These are phyloP conservation scores for Tachysurus fulvidraco DNA, from an alignment of 2,113 vertebrate species.

Conservation along the genomic window DNA sequence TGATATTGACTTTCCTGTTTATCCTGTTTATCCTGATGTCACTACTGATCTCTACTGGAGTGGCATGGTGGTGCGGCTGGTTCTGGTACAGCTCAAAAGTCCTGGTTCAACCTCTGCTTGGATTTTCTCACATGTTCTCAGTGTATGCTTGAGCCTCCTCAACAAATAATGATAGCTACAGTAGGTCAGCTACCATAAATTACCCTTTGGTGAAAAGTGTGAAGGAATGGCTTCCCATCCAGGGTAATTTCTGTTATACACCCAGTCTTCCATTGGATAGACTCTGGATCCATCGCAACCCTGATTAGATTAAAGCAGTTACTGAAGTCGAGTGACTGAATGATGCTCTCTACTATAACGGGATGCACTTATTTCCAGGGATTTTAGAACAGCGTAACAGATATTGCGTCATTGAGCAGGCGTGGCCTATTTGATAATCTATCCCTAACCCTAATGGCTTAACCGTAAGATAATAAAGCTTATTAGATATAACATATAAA, in stretches of 20 bases:
- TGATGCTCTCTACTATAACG: not conserved
- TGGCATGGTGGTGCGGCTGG: not conserved
- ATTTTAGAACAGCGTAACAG: too few relatives aligned
- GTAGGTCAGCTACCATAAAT: not conserved
- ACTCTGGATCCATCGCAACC: not conserved
- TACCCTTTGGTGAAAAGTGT: not conserved
- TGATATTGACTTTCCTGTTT: not conserved
- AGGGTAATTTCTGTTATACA: not conserved
- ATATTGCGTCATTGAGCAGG: too few relatives aligned
- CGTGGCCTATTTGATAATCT: too few relatives aligned
- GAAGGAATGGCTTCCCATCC: not conserved
- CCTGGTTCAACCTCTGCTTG: not conserved
- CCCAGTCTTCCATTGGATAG: not conserved
- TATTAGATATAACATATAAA: too few relatives aligned
- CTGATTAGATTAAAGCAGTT: not conserved
- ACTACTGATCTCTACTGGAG: not conserved
- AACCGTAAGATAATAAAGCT: too few relatives aligned
- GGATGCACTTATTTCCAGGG: too few relatives aligned
- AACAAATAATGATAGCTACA: not conserved
- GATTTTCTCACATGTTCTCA: not conserved
- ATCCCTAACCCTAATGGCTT: too few relatives aligned
- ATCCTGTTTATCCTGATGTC: not conserved
- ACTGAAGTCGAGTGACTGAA: not conserved
- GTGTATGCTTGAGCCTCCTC: not conserved
- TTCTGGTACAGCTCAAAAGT: not conserved